Evolutionary conservation across 2,113 vertebrate genomes (phyloP).

Genomic region (Sminthopsis crassicaudata): DNA sequence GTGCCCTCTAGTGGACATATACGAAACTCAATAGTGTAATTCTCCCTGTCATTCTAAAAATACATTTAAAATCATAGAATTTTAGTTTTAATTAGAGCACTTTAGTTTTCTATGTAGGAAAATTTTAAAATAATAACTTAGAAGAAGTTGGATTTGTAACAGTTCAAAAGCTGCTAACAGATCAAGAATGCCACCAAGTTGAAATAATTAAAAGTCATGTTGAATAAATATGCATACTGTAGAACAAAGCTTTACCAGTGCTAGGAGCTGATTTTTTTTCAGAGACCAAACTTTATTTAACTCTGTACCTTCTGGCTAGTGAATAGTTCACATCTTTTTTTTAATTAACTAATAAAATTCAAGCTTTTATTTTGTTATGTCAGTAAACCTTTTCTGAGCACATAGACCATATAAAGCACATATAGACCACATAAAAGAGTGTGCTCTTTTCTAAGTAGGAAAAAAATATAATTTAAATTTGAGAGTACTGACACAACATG

Average conservation of each 20-base stretch:
- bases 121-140: no score
- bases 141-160: no score
- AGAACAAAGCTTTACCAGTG: constrained; percentile 12
- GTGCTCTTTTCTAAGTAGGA: constrained; percentile 50
- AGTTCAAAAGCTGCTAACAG: background rate
- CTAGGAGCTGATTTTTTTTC: constrained; percentile 24
- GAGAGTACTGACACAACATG: background rate
- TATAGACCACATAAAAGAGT: no score
- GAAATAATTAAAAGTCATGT: constrained; percentile 3
- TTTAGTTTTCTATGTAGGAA: background rate
- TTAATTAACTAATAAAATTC: constrained; percentile 12
- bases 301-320: constrained; percentile 12
- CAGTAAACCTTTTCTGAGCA: background rate
- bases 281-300: constrained; percentile 39
- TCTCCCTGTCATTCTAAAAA: background rate
- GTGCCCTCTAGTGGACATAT: background rate
- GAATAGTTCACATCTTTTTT: constrained; percentile 10
- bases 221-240: constrained; percentile 7
- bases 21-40: background rate
- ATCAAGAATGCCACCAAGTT: background rate
- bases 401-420: background rate
- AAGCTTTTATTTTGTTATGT: background rate
- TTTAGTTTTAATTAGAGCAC: background rate
- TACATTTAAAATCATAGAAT: background rate
- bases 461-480: constrained; percentile 8